phyloP scores from a whole-genome alignment of 2,888 invertebrate genomes.

The Erebia palarica region DNA sequence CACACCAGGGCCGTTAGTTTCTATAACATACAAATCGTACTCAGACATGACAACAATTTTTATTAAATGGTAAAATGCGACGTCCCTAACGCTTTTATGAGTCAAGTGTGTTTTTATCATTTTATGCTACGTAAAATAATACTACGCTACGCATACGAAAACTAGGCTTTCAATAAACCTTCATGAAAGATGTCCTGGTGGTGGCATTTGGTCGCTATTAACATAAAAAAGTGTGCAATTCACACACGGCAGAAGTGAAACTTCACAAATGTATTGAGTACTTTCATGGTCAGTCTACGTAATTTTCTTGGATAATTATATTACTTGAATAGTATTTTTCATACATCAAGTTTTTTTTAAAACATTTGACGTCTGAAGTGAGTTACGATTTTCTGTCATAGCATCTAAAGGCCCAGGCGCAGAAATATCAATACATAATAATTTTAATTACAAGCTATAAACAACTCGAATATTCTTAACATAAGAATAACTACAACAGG shows the following conservation, averaged over 20 bases:
- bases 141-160: too few species aligned
- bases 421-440: slow-evolving; percentile 39
- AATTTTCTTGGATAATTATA: too few species aligned
- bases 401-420: slow-evolving; percentile 46
- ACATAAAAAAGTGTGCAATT: too few species aligned
- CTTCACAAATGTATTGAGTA: too few species aligned
- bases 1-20: slow-evolving; percentile 45
- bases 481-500: slow-evolving; percentile 77
- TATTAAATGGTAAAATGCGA: background rate
- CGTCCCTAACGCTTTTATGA: too few species aligned
- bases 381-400: slow-evolving; percentile 5
- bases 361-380: background rate
- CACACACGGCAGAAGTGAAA: too few species aligned
- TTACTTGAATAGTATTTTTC: background rate
- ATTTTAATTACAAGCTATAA: slow-evolving; percentile 51
- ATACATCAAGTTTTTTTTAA: background rate
- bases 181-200: too few species aligned
- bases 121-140: too few species aligned
- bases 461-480: slow-evolving; percentile 75
- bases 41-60: background rate
- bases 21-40: background rate
- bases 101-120: too few species aligned
- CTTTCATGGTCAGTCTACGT: too few species aligned
- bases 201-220: too few species aligned
- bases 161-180: too few species aligned